A percentile compares a stretch with the other conserved stretches of the same genome.
phyloP scores from a whole-genome alignment of 2,797 vertebrate species.

The Alauda arvensis region DNA sequence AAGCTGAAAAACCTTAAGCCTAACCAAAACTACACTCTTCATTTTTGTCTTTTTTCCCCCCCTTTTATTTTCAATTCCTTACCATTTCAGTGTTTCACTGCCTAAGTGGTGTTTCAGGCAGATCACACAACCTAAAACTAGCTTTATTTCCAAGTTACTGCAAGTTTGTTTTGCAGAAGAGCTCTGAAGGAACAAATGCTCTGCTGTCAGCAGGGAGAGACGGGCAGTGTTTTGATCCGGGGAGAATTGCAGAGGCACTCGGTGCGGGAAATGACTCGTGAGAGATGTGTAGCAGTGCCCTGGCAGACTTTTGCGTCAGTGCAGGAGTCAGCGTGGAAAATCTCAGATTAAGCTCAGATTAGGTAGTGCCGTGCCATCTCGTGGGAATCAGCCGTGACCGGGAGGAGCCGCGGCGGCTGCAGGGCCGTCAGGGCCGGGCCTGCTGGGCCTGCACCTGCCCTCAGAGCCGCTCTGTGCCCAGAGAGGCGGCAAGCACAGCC shows the following conservation, averaged over 20 bases:
- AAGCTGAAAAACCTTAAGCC: neutral
- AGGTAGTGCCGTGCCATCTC: neutral
- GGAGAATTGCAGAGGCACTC: neutral
- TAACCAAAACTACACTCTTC: neutral
- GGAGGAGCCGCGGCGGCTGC: neutral
- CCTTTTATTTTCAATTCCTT: neutral
- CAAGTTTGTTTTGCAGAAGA: neutral
- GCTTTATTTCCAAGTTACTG: neutral
- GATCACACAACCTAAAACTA: neutral
- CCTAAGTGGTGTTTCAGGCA: neutral
- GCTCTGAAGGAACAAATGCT: neutral
- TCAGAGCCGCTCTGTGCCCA: fast-evolving
- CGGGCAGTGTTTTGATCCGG: neutral
- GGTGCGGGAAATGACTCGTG: neutral
- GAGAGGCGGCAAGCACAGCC: neutral
- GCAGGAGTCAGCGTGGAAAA: neutral
- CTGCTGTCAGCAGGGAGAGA: neutral
- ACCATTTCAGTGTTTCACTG: neutral
- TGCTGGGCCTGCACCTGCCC: neutral
- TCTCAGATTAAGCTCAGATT: conserved; percentile 39
- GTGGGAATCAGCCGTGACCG: neutral
- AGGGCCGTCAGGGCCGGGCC: neutral
- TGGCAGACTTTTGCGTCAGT: conserved; percentile 25
- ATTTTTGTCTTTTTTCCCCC: neutral
- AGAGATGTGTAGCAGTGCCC: neutral